Base-by-base conservation (phyloP, 2,888 invertebrate species). In the Selenia dentaria region DNA sequence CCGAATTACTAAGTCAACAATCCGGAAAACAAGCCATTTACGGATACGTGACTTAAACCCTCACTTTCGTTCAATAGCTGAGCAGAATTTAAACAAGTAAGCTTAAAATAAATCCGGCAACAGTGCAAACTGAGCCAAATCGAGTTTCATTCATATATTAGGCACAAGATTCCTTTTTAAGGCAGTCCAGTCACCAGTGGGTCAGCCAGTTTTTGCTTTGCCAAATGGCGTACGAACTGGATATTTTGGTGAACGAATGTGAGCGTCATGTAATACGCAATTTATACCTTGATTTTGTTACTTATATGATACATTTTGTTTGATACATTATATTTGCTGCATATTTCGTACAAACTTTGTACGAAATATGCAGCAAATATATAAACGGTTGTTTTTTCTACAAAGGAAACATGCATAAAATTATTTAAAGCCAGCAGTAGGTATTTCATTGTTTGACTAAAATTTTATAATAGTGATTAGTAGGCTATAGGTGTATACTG, bases 21-120 rank as follows among this genome's bases (percentile, higher is more conserved):
- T 34, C 42, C 35, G 42, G 42, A 42, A 35, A 42, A 42, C 14
- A 3, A 27, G 24, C 25, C 28, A 42, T 35, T 35, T 28, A 11
- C 25, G 4, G 36, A 29, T 31, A 43, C 42, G 42, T 43, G 42
- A 12, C 12, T 24, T 11, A 28, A 36, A n/a, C 29, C 8, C 22
- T 22, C 22, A 31, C 42, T 43, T 43, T 36, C 42, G 35, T 12
- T n/a, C 11, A 3, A 28, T 14, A 10, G 3, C 10, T 25, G 25
- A 10, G 25, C 2, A 10, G 25, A 9, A 10, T 25, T 22, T 25
- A 25, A 10, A 25, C 14, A n/a, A 28, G 6, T 3, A 28, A 28
- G 8, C 33, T 13, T 22, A n/a, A 24, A 33, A 33, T 24, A 24
- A 13, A 22, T 24, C 13, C 22, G 20, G 3, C 16, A 6, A 20